Percentiles rank a stretch among this genome's conserved stretches.
These are phyloP conservation scores for Lampris incognitus DNA, from an alignment of 2,113 vertebrate species.

Conservation along the genomic window DNA sequence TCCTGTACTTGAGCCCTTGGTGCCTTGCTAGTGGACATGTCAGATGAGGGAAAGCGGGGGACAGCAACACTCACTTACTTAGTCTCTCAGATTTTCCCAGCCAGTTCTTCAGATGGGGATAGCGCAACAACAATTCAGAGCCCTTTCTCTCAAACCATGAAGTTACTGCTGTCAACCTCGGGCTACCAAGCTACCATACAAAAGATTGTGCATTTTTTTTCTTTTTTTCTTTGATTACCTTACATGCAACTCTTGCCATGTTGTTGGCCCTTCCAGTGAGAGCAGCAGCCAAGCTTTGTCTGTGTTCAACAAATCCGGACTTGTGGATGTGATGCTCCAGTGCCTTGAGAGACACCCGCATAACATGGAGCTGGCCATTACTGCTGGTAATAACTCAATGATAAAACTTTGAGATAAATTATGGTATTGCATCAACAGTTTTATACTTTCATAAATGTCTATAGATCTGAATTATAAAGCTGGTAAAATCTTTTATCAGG, in stretches of 20 bases:
- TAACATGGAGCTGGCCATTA: conserved; percentile 89
- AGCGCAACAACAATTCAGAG: not conserved
- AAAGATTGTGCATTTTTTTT: not conserved
- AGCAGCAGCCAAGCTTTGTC: conserved; percentile 89
- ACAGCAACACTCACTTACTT: not conserved
- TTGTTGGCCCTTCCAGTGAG: conserved; percentile 82
- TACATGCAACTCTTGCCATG: not conserved
- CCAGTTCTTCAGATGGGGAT: too few species aligned
- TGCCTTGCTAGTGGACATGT: not conserved
- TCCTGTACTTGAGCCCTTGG: not conserved
- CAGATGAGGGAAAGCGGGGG: not conserved
- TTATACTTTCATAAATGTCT: too few species aligned
- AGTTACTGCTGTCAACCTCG: not conserved
- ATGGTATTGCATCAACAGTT: too few species aligned
- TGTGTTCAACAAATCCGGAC: conserved; percentile 92
- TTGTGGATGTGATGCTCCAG: conserved; percentile 88
- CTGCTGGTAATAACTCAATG: conserved; percentile 86
- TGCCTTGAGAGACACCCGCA: conserved; percentile 88
- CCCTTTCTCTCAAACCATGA: not conserved
- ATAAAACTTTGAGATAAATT: not conserved
- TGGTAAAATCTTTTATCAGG: too few species aligned
- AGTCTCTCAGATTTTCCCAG: not conserved
- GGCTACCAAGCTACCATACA: not conserved
- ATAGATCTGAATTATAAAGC: too few species aligned
- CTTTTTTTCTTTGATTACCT: not conserved